Evolutionary conservation across 2,888 invertebrate genomes (phyloP).

Genomic region (Chymomyza procnemis): DNA sequence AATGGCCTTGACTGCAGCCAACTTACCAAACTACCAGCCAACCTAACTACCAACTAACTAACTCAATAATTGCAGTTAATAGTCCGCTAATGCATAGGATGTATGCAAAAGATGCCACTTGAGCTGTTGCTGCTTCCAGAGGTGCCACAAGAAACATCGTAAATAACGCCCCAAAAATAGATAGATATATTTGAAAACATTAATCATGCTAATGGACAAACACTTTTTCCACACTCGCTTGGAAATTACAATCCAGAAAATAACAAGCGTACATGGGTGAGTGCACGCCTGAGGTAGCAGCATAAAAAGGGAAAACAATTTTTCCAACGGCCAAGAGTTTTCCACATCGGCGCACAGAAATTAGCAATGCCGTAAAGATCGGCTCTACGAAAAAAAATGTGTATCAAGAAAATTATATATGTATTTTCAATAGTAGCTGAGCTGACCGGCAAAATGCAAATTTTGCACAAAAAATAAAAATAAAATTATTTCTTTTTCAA

Average conservation of each 20-base stretch:
- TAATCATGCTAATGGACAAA: slow-evolving; percentile 66
- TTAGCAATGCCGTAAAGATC: slow-evolving; percentile 61
- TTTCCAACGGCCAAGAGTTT: slow-evolving; percentile 61
- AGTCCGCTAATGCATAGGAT: slow-evolving; percentile 25
- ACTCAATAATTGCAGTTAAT: slow-evolving; percentile 31
- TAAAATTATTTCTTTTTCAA: not conserved
- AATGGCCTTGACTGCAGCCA: slow-evolving; percentile 35
- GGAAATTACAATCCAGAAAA: slow-evolving; percentile 61
- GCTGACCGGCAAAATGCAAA: slow-evolving; percentile 40
- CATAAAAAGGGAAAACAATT: slow-evolving; percentile 62
- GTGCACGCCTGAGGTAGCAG: slow-evolving; percentile 1
- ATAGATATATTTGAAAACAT: slow-evolving; percentile 47
- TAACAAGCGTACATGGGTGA: slow-evolving; percentile 20
- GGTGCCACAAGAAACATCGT: slow-evolving; percentile 20
- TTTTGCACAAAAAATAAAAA: slow-evolving; percentile 9
- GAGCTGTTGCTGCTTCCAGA: slow-evolving; percentile 18
- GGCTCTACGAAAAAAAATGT: slow-evolving; percentile 30
- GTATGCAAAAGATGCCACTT: slow-evolving; percentile 29
- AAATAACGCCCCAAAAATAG: slow-evolving; percentile 20
- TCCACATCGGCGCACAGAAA: slow-evolving; percentile 68
- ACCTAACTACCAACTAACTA: slow-evolving; percentile 21
- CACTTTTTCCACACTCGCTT: slow-evolving; percentile 44
- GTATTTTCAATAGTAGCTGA: slow-evolving; percentile 31
- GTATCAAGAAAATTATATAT: slow-evolving; percentile 18
- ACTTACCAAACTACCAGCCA: slow-evolving; percentile 14